These are phyloP conservation scores for Eledone cirrhosa DNA, from an alignment of 2,888 invertebrate species.

Conservation along the genomic window DNA sequence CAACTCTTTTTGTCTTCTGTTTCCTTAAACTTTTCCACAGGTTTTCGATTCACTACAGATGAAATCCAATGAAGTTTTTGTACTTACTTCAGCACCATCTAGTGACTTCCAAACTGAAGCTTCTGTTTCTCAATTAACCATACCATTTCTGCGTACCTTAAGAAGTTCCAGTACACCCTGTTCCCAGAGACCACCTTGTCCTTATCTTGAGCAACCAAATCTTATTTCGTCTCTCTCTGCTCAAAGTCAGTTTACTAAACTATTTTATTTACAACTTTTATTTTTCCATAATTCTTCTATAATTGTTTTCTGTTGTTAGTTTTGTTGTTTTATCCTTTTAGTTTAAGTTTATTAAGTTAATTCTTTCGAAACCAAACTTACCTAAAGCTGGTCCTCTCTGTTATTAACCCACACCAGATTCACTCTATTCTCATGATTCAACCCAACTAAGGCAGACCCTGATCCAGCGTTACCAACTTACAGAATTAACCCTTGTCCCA, in stretches of 20 bases:
- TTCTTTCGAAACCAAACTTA: too few species aligned
- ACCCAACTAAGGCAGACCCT: too few species aligned
- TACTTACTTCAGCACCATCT: slow-evolving; percentile 47
- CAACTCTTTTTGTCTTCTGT: neutral
- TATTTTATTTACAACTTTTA: too few species aligned
- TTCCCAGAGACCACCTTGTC: slow-evolving; percentile 48
- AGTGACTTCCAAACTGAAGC: slow-evolving; percentile 55
- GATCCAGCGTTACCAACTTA: too few species aligned
- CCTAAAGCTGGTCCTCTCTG: too few species aligned
- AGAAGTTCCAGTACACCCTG: slow-evolving; percentile 45
- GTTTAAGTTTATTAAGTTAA: too few species aligned
- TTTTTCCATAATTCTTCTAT: too few species aligned
- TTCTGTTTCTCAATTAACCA: slow-evolving; percentile 50
- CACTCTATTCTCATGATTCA: too few species aligned
- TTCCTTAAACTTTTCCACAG: slow-evolving; percentile 40
- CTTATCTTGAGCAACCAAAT: slow-evolving; percentile 61
- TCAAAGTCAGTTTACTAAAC: slow-evolving; percentile 48
- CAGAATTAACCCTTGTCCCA: too few species aligned
- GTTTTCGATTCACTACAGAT: slow-evolving; percentile 47
- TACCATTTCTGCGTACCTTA: slow-evolving; percentile 57
- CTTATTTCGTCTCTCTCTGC: slow-evolving; percentile 58
- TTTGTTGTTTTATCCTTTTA: too few species aligned
- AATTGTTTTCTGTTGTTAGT: too few species aligned
- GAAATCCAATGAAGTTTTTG: slow-evolving; percentile 43
- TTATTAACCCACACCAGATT: too few species aligned